Base-by-base conservation (phyloP, 2,113 vertebrate species). In the Odontophorus gujanensis region DNA sequence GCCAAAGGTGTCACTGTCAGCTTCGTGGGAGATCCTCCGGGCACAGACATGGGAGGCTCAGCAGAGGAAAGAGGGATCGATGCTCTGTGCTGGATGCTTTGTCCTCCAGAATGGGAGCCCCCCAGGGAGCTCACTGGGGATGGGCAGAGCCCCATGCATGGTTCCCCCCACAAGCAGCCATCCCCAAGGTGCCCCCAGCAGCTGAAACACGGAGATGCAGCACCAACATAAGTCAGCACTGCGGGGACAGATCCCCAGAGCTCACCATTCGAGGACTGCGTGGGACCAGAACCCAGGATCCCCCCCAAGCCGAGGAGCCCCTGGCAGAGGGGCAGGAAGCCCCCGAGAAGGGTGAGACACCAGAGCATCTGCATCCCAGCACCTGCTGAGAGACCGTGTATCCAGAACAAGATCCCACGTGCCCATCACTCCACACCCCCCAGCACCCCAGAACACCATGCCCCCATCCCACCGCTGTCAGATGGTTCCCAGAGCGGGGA, bases 321-420 rank as follows among this genome's bases (percentile, higher is more conserved):
- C 19, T 95, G 89, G 22, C 76, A 81, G 15, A 25, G 14, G 20
- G 87, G 42, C 58, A 97, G 78, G 32, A 97, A 69, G 18, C 21
- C 36, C 30, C 71, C 92, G 0, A 95, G n/a, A n/a, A 96, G n/a
- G 47, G 85, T 0, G 4, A 96, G 20, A 30, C 38, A 72, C 63
- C 81, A 95, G 20, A 75, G 76, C 21, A 1, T 94, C 34, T 87
- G 36, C 58, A 42, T 43, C 40, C 48, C 18, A 13, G 47, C 24
- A 90, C 59, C 92, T 96, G 81, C 7, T 7, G 65, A 81, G 92
- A 90, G 65, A 95, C 21, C 6, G 17, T 10, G 28, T 57, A 28
- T 19, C 5, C 0, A 2, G 34, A 32, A 67, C 7, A 8, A 40
- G 71, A 43, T 32, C 38, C 66, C 30, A 73, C 12, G 25, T 14